phyloP scores from a whole-genome alignment of 2,797 vertebrate species.

The Mus spretus region DNA sequence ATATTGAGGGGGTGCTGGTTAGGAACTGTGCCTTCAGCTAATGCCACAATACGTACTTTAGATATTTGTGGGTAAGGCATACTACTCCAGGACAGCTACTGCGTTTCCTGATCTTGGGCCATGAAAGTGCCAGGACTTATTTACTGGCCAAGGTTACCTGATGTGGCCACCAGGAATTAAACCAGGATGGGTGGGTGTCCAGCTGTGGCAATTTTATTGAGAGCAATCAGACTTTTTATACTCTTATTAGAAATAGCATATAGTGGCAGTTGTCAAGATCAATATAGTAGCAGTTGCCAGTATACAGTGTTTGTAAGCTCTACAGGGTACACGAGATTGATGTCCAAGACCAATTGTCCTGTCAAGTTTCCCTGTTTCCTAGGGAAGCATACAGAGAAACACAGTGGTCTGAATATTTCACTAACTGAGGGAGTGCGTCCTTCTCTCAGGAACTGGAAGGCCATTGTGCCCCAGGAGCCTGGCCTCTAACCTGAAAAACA shows the following conservation, averaged over 20 bases:
- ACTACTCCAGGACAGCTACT: neutral
- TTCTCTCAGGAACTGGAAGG: neutral
- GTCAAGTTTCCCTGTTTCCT: neutral
- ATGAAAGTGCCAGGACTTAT: neutral
- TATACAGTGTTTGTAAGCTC: neutral
- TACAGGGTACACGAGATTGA: neutral
- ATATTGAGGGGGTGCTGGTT: neutral
- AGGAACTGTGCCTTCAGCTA: neutral
- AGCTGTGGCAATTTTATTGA: neutral
- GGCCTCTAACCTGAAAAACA: neutral
- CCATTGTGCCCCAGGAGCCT: neutral
- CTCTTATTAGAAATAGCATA: neutral
- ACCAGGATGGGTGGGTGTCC: neutral
- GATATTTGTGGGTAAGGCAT: neutral
- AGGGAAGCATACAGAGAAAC: neutral
- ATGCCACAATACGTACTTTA: neutral
- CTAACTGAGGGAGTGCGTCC: neutral
- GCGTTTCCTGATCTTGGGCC: neutral
- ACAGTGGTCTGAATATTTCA: neutral
- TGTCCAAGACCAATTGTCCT: neutral
- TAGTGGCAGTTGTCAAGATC: neutral
- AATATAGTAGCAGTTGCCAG: neutral
- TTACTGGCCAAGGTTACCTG: neutral
- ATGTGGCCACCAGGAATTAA: neutral
- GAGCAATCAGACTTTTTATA: neutral